phyloP scores from a whole-genome alignment of 2,888 invertebrate species.

The Cylloceria caligata region DNA sequence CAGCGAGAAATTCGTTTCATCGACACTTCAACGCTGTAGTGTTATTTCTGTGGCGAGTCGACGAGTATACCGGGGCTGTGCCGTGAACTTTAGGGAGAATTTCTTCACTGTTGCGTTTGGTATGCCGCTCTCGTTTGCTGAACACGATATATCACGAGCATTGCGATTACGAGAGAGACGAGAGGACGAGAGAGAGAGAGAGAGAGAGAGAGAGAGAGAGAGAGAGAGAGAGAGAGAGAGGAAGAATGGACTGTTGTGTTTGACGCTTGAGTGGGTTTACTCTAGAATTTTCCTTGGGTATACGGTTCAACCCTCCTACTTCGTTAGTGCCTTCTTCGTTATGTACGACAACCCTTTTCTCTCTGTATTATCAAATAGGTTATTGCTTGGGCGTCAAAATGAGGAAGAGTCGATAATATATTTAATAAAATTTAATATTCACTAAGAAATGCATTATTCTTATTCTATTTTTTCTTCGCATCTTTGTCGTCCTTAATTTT shows the following conservation, averaged over 20 bases:
- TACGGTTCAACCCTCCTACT: slow-evolving; percentile 24
- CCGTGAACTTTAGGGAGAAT: slow-evolving; percentile 44
- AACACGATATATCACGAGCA: slow-evolving; percentile 22
- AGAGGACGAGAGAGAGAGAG: no score
- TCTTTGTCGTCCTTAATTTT: no score
- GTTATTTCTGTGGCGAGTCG: slow-evolving; percentile 51
- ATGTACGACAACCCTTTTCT: slow-evolving; percentile 44
- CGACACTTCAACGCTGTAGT: slow-evolving; percentile 58
- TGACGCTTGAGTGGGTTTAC: slow-evolving; percentile 40
- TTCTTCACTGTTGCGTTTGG: slow-evolving; percentile 48
- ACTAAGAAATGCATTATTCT: no score
- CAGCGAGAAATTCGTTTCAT: slow-evolving; percentile 52
- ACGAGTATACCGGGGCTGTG: neutral
- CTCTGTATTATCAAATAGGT: slow-evolving; percentile 36
- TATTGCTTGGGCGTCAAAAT: neutral
- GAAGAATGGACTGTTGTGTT: slow-evolving; percentile 49
- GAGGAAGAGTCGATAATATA: neutral
- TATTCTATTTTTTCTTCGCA: no score
- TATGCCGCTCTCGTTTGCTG: slow-evolving; percentile 21
- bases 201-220: no score
- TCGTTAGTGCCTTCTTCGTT: slow-evolving; percentile 42
- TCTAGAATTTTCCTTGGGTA: slow-evolving; percentile 50
- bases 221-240: no score
- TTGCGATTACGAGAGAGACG: slow-evolving; percentile 49
- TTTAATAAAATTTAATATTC: no score